Evolutionary conservation across 1,140 invertebrate genomes (phyloP).

Genomic region (Metaphire vulgaris): DNA sequence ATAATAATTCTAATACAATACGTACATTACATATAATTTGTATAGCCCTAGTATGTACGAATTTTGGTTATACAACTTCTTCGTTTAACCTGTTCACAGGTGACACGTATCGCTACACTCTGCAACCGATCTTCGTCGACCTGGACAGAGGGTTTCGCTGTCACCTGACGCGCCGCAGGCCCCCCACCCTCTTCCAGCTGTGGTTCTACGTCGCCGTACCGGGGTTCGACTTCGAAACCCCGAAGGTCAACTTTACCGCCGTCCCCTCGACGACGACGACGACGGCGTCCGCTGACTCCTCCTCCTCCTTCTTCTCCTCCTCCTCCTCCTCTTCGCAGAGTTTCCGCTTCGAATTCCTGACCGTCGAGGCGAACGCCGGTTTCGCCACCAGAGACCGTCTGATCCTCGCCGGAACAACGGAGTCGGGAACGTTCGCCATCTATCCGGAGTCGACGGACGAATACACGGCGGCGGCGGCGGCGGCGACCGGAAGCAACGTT

Average conservation of each 20-base stretch:
- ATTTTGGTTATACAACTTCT: too few species aligned
- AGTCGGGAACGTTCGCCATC: too few species aligned
- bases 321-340: not conserved
- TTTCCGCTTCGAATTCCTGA: not conserved
- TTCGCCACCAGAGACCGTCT: not conserved
- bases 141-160: slow-evolving; percentile 35
- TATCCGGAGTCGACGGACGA: not conserved
- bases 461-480: not conserved
- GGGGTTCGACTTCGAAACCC: slow-evolving; percentile 33
- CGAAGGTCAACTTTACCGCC: slow-evolving; percentile 31
- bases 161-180: slow-evolving; percentile 38
- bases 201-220: slow-evolving; percentile 37
- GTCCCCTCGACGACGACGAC: too few species aligned
- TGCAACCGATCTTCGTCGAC: slow-evolving; percentile 38
- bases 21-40: too few species aligned
- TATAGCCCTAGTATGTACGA: too few species aligned
- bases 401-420: not conserved
- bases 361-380: not conserved
- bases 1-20: too few species aligned
- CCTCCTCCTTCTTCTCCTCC: not conserved
- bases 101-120: slow-evolving; percentile 38
- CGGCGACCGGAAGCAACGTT: not conserved
- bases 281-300: too few species aligned
- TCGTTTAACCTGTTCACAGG: too few species aligned
- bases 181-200: slow-evolving; percentile 37